Conservation (phyloP, 37 sponge, comb jelly and placozoan genomes). For the Tethya wilhelma region DNA sequence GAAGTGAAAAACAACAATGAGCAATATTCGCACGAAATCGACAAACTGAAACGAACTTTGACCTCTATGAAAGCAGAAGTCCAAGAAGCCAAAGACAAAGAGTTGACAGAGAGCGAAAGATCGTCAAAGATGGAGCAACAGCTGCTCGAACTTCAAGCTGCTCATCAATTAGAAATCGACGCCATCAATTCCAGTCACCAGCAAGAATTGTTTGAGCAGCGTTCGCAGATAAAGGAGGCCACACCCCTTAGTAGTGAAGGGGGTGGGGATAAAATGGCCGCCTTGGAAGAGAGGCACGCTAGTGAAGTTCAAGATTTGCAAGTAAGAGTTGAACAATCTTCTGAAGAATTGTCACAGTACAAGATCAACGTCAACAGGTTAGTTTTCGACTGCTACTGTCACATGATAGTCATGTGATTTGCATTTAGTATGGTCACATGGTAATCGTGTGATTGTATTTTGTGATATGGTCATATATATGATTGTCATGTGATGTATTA, state of each 20-base stretch:
- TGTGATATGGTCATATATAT: background rate
- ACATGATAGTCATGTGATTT: no score
- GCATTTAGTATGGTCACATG: no score
- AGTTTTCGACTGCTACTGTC: no score
- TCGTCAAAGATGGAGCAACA: constrained; percentile 22
- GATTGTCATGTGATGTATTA: background rate
- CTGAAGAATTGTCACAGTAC: background rate
- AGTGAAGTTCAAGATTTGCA: constrained; percentile 1
- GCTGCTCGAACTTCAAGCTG: constrained; percentile 15
- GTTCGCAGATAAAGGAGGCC: background rate
- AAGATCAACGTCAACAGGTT: background rate
- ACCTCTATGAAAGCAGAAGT: constrained; percentile 1
- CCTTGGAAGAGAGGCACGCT: background rate
- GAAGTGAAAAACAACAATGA: constrained; percentile 8
- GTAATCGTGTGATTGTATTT: background rate
- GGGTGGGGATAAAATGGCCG: background rate
- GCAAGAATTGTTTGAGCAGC: constrained; percentile 8
- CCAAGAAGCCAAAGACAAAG: constrained; percentile 16
- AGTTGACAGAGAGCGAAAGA: constrained; percentile 24
- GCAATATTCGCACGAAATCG: background rate
- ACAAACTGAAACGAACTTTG: constrained; percentile 9
- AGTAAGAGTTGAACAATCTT: background rate
- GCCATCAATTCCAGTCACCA: constrained; percentile 12
- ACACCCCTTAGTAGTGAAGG: background rate
- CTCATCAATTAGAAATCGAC: constrained; percentile 21